Evolutionary conservation across 1,140 invertebrate species (phyloP).

Genomic region (Trichonephila clavipes): DNA sequence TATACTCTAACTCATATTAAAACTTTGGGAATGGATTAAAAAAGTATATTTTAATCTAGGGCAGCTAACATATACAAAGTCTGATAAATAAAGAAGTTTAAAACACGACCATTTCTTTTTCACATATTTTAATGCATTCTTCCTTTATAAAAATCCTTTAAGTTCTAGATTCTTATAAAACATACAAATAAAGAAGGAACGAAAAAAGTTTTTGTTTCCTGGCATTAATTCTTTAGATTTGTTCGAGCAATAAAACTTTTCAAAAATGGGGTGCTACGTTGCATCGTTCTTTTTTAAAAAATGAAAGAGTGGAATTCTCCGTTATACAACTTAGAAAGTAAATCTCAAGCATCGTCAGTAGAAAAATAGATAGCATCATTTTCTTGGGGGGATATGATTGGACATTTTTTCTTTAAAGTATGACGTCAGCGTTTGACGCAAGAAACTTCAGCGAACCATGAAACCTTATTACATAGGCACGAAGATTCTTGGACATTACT

Average conservation of each 20-base stretch:
- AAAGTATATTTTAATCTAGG: no score
- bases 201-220: no score
- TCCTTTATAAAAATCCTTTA: background rate
- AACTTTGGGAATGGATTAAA: no score
- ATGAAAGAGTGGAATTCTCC: background rate
- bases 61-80: background rate
- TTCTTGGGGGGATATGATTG: conserved; percentile 24
- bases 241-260: background rate
- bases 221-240: background rate
- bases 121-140: background rate
- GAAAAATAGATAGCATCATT: conserved; percentile 39
- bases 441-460: conserved; percentile 41
- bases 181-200: no score
- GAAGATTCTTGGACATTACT: background rate
- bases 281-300: background rate
- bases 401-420: conserved; percentile 58
- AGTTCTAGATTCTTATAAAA: no score
- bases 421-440: conserved; percentile 60
- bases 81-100: background rate
- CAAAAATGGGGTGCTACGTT: background rate
- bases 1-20: no score
- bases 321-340: background rate
- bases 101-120: background rate
- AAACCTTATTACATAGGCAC: conserved; percentile 37
- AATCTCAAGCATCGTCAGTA: background rate